phyloP scores from a whole-genome alignment of 2,888 invertebrate genomes.

The Eupithecia insigniata region DNA sequence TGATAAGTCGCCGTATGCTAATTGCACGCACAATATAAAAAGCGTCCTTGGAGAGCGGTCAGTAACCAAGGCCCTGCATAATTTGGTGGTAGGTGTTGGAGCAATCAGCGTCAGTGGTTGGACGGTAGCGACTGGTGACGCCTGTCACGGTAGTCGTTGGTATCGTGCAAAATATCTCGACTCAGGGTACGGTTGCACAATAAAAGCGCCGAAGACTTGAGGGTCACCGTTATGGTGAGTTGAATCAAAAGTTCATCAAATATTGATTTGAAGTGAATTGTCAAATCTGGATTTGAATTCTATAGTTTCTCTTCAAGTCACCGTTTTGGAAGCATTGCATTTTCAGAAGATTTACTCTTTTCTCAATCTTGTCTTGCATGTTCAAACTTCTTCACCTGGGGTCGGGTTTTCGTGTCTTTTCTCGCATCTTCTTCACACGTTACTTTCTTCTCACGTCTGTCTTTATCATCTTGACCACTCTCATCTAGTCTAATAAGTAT shows the following conservation, averaged over 20 bases:
- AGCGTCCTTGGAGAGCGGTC: conserved; percentile 74
- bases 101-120: conserved; percentile 67
- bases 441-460: conserved; percentile 2
- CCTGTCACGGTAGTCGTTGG: conserved; percentile 51
- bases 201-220: conserved; percentile 72
- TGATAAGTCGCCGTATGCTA: conserved; percentile 56
- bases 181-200: conserved; percentile 71
- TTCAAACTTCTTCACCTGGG: conserved; percentile 9
- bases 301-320: not conserved
- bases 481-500: conserved; percentile 8
- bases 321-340: conserved; percentile 1
- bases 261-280: conserved; percentile 1
- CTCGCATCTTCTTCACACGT: not conserved
- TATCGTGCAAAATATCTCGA: conserved; percentile 68
- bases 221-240: conserved; percentile 75
- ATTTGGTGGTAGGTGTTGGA: conserved; percentile 68
- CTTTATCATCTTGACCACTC: conserved; percentile 5
- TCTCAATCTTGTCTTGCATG: conserved; percentile 15
- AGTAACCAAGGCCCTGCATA: conserved; percentile 79
- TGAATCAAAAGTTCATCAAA: conserved; percentile 1
- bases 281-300: conserved; percentile 2
- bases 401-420: not conserved
- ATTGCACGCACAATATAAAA: conserved; percentile 75
- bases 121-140: conserved; percentile 57
- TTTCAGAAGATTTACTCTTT: conserved; percentile 11